A percentile compares a stretch with the other conserved stretches of the same genome.
Conservation (phyloP, 2,797 vertebrate species). For the Mastacembelus armatus region DNA sequence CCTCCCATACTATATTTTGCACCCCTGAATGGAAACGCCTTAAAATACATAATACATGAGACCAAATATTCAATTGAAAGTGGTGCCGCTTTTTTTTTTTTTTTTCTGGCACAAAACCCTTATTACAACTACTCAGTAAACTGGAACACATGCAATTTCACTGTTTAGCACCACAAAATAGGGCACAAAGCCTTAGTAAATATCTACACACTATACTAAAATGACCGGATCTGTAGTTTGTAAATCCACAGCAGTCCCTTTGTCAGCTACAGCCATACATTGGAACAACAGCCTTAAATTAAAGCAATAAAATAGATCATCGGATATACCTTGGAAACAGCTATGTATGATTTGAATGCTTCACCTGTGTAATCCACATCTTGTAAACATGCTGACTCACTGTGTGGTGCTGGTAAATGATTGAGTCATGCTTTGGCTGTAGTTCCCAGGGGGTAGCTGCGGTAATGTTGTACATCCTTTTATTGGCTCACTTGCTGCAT, state of each 20-base stretch:
- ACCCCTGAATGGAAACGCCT: too few relatives aligned
- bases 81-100: too few relatives aligned
- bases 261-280: background rate
- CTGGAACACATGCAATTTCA: too few relatives aligned
- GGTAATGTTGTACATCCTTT: slow-evolving; percentile 45
- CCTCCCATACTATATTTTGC: too few relatives aligned
- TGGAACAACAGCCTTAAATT: background rate
- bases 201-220: too few relatives aligned
- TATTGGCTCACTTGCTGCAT: slow-evolving; percentile 40
- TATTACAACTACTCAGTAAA: too few relatives aligned
- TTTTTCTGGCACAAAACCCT: too few relatives aligned
- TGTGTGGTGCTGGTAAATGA: slow-evolving; percentile 50
- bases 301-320: background rate
- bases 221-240: background rate
- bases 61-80: too few relatives aligned
- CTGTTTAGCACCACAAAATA: too few relatives aligned
- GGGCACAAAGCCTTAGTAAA: too few relatives aligned
- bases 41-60: too few relatives aligned
- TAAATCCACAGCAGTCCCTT: background rate
- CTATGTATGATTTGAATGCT: slow-evolving; percentile 3
- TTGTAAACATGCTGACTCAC: slow-evolving; percentile 59
- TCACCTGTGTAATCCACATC: background rate
- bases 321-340: background rate
- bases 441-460: slow-evolving; percentile 48
- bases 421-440: slow-evolving; percentile 61